These are phyloP conservation scores for Cottus gobio DNA, from an alignment of 2,113 vertebrate genomes.

Conservation along the genomic window DNA sequence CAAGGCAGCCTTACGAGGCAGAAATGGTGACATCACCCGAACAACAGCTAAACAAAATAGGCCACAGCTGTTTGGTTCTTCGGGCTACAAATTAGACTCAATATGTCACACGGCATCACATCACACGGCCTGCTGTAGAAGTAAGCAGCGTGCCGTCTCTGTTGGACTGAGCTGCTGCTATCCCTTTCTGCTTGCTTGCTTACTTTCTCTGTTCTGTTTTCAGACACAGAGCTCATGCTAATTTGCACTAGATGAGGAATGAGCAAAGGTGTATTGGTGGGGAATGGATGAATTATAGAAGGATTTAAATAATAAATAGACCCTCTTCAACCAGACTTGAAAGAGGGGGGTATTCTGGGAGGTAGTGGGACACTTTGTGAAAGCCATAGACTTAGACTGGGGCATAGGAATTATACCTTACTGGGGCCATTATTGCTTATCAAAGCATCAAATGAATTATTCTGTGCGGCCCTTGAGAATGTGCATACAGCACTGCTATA, in stretches of 20 bases:
- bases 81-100: slow-evolving; percentile 91
- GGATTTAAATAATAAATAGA: slow-evolving; percentile 79
- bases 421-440: slow-evolving; percentile 70
- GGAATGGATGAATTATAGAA: slow-evolving; percentile 73
- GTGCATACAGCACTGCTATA: slow-evolving; percentile 1
- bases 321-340: slow-evolving; percentile 58
- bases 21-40: slow-evolving; percentile 85
- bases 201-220: slow-evolving; percentile 41
- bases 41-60: slow-evolving; percentile 86
- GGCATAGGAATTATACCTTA: slow-evolving; percentile 71
- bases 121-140: slow-evolving; percentile 79
- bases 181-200: slow-evolving; percentile 51
- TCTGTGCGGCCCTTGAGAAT: slow-evolving; percentile 23
- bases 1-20: slow-evolving; percentile 86
- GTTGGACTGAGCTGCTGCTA: slow-evolving; percentile 21
- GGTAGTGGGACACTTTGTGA: slow-evolving; percentile 60
- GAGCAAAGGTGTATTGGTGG: slow-evolving; percentile 50
- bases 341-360: slow-evolving; percentile 45
- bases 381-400: slow-evolving; percentile 56
- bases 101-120: slow-evolving; percentile 91
- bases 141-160: slow-evolving; percentile 23
- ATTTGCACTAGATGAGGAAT: slow-evolving; percentile 61
- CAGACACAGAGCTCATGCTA: slow-evolving; percentile 60
- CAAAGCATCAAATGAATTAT: slow-evolving; percentile 68
- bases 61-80: slow-evolving; percentile 91